Percentiles rank a stretch among this genome's conserved stretches.
Evolutionary conservation across 2,888 invertebrate species (phyloP).

Genomic region (Odontomyia ornata): DNA sequence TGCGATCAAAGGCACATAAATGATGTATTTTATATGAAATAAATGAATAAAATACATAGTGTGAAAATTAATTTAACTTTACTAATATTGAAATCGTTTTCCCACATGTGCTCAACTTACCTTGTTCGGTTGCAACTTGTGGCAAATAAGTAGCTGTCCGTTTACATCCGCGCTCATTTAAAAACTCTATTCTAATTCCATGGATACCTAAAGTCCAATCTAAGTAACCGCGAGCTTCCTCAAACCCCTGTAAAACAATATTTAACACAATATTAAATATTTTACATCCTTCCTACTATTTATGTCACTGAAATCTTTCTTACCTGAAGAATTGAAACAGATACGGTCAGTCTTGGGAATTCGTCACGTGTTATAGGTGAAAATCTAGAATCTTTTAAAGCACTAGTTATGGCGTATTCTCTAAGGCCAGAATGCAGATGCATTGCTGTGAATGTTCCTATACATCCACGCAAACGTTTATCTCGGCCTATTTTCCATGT

Average conservation of each 20-base stretch:
- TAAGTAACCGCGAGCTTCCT: constrained; percentile 91
- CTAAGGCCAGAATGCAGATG: constrained; percentile 92
- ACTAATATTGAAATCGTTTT: no score
- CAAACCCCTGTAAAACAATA: constrained; percentile 73
- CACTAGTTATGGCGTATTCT: constrained; percentile 98
- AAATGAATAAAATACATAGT: no score
- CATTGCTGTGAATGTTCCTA: constrained; percentile 98
- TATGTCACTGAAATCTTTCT: no score
- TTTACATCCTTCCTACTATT: no score
- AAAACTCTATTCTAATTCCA: constrained; percentile 97
- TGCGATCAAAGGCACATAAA: no score
- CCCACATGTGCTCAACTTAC: constrained; percentile 63
- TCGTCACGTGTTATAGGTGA: constrained; percentile 94
- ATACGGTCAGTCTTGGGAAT: constrained; percentile 89
- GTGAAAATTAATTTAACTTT: no score
- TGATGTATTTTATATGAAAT: no score
- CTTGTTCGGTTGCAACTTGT: constrained; percentile 98
- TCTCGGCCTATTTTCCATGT: constrained; percentile 99
- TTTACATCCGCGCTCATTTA: constrained; percentile 91
- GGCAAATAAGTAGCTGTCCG: constrained; percentile 98
- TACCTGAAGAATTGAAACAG: constrained; percentile 91
- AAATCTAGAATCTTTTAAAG: constrained; percentile 97
- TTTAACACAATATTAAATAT: no score
- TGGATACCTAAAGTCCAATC: constrained; percentile 98
- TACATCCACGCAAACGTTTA: constrained; percentile 94